Conservation (phyloP, 2,888 invertebrate genomes). For the Hipparchia sbordonii region DNA sequence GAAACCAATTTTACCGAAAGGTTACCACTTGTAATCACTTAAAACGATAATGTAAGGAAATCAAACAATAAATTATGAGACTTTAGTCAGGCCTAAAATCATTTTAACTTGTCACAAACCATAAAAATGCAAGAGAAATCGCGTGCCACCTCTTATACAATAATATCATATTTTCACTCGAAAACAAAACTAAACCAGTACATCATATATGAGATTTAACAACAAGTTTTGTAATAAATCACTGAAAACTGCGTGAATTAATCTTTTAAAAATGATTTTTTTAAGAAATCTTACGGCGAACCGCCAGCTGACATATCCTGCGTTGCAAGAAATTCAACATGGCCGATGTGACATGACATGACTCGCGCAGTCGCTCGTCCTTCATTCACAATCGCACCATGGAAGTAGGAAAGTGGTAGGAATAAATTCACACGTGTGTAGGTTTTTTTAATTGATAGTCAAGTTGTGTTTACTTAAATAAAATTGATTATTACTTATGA, state of each 20-base stretch:
- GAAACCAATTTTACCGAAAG: conserved; percentile 58
- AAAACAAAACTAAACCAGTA: conserved; percentile 50
- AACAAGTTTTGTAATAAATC: conserved; percentile 49
- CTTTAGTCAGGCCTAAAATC: conserved; percentile 61
- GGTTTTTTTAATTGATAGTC: background rate
- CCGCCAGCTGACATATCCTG: conserved; percentile 83
- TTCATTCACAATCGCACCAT: conserved; percentile 58
- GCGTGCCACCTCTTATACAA: conserved; percentile 73
- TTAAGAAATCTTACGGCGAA: conserved; percentile 67
- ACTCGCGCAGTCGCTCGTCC: conserved; percentile 46
- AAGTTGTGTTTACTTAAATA: conserved; percentile 18
- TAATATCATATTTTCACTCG: conserved; percentile 74
- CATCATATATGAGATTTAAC: conserved; percentile 50
- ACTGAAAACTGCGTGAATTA: conserved; percentile 55
- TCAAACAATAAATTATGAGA: conserved; percentile 60
- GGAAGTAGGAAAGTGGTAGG: conserved; percentile 41
- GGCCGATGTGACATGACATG: conserved; percentile 59
- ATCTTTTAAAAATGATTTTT: conserved; percentile 67
- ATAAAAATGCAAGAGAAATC: conserved; percentile 81
- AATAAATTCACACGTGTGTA: no score
- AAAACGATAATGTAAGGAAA: conserved; percentile 65
- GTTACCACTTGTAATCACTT: conserved; percentile 65
- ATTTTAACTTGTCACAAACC: conserved; percentile 79
- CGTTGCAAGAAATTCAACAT: conserved; percentile 82
- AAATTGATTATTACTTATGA: no score